phyloP scores from a whole-genome alignment of 2,888 invertebrate genomes.

The Melieria omissa region DNA sequence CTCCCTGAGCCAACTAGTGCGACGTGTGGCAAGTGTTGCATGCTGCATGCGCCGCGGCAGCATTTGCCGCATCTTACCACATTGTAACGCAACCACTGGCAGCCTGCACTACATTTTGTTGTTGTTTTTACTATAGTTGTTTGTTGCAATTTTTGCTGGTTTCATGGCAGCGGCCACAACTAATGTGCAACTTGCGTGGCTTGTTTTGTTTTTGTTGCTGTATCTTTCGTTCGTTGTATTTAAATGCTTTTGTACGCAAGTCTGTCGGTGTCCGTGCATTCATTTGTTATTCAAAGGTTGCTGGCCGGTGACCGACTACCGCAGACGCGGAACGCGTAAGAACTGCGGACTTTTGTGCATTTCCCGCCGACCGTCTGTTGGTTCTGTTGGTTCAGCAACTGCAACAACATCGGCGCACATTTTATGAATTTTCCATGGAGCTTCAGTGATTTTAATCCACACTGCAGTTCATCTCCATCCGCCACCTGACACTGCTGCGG shows the following conservation, averaged over 20 bases:
- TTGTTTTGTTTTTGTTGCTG: no score
- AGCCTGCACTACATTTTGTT: background rate
- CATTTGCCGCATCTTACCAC: background rate
- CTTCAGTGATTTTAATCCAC: constrained; percentile 20
- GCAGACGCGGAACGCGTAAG: no score
- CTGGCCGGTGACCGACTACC: constrained; percentile 34
- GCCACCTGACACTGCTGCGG: no score
- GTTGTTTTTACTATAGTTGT: background rate
- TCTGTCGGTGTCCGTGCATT: constrained; percentile 54
- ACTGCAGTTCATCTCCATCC: background rate
- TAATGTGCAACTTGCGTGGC: no score
- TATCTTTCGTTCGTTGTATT: no score
- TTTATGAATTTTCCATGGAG: constrained; percentile 31
- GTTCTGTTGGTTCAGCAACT: no score
- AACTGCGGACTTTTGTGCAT: no score
- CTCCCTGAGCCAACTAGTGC: no score
- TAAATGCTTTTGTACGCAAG: constrained; percentile 46
- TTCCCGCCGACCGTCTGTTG: no score
- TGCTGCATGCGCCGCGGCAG: background rate
- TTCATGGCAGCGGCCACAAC: no score
- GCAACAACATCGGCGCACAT: constrained; percentile 17
- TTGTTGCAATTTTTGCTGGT: no score
- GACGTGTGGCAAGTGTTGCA: no score
- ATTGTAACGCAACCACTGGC: background rate
- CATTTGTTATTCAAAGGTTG: constrained; percentile 61